Percentiles rank a stretch among this genome's conserved stretches.
These are phyloP conservation scores for Onychostruthus taczanowskii DNA, from an alignment of 2,113 vertebrate species.

Conservation along the genomic window DNA sequence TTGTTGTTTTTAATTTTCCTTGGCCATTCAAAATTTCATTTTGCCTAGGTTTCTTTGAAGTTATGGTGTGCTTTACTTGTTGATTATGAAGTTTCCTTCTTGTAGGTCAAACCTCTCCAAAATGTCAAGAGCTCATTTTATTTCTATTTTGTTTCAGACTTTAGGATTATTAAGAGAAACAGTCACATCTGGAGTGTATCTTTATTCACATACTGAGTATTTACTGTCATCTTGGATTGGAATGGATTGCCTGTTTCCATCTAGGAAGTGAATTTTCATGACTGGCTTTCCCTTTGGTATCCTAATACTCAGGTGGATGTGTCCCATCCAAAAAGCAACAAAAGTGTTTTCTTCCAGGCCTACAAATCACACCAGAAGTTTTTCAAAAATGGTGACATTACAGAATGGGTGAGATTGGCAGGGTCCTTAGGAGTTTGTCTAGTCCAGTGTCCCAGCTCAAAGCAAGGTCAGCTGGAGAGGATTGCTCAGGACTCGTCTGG, in stretches of 20 bases:
- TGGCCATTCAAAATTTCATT: background rate
- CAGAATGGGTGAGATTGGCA: background rate
- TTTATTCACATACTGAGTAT: background rate
- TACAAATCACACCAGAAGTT: background rate
- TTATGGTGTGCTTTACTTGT: background rate
- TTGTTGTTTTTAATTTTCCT: background rate
- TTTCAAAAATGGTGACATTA: background rate
- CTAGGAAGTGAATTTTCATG: background rate
- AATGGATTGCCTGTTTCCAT: background rate
- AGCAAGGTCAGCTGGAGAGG: background rate
- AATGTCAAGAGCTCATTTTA: background rate
- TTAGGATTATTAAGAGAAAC: background rate
- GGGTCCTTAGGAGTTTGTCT: background rate
- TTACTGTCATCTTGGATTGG: background rate
- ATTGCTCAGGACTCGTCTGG: background rate
- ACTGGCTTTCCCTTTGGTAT: background rate
- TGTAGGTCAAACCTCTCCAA: background rate
- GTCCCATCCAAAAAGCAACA: background rate
- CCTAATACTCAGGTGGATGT: background rate
- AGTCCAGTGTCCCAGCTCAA: background rate
- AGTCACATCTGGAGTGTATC: background rate
- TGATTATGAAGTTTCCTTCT: background rate
- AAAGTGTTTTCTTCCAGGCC: background rate
- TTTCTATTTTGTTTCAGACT: background rate
- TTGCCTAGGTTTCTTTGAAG: background rate